Conservation (phyloP, 2,113 vertebrate species). For the Daphoenositta chrysoptera region DNA sequence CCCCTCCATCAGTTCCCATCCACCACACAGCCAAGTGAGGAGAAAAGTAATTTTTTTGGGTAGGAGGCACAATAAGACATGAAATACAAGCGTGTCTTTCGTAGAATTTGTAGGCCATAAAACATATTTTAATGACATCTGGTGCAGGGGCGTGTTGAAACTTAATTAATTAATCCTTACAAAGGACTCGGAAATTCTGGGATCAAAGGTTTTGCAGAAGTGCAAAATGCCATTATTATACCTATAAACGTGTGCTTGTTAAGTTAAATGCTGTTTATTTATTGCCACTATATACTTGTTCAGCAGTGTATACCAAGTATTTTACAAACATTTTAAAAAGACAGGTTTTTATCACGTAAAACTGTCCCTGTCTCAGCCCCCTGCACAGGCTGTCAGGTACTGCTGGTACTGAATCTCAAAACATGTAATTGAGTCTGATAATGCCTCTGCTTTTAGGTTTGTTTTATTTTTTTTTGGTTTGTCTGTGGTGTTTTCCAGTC, state of each 20-base stretch:
- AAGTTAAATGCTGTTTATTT: conserved; percentile 45
- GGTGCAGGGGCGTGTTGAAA: background rate
- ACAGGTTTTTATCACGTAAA: background rate
- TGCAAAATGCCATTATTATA: conserved; percentile 40
- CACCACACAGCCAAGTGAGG: background rate
- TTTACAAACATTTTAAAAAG: background rate
- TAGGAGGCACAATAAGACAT: conserved; percentile 2
- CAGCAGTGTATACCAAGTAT: background rate
- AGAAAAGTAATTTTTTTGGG: conserved; percentile 13
- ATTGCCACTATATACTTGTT: background rate
- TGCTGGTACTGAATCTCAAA: background rate
- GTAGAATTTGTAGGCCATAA: conserved; percentile 1
- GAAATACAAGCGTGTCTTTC: background rate
- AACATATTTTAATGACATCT: conserved; percentile 30
- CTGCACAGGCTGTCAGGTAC: background rate
- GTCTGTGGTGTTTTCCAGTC: background rate
- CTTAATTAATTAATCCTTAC: conserved; percentile 54
- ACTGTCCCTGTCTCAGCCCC: background rate
- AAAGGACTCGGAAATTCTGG: background rate
- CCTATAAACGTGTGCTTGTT: conserved; percentile 22
- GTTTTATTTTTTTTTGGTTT: background rate
- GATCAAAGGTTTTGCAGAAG: conserved; percentile 53
- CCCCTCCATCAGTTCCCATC: background rate
- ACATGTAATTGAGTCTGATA: background rate
- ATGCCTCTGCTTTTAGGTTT: background rate